These are phyloP conservation scores for Myotis pilosus DNA, from an alignment of 2,797 vertebrate species.

Conservation along the genomic window DNA sequence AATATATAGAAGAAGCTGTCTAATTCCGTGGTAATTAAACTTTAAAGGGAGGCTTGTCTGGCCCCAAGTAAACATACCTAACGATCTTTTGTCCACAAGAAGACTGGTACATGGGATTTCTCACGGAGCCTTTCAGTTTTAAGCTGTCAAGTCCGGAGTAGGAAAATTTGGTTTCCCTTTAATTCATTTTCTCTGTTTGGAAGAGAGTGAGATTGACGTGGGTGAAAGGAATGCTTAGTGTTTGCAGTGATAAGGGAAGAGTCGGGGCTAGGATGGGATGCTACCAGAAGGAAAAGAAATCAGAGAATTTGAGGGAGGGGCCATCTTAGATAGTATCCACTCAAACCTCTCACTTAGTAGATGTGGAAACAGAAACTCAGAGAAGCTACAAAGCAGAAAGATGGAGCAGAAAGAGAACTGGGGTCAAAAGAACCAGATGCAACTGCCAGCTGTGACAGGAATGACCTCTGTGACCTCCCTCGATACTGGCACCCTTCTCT, in stretches of 20 bases:
- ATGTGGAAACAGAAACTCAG: not conserved
- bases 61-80: conserved; percentile 62
- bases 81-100: conserved; percentile 57
- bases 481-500: too few relatives aligned
- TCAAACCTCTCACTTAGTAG: not conserved
- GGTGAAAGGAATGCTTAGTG: not conserved
- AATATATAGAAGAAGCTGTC: conserved; percentile 67
- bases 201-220: not conserved
- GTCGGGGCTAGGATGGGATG: not conserved
- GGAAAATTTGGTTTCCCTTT: conserved; percentile 22
- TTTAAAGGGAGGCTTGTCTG: conserved; percentile 70
- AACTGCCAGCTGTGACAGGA: not conserved
- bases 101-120: conserved; percentile 37
- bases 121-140: conserved; percentile 38
- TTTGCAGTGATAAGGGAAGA: not conserved
- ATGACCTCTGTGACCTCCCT: not conserved
- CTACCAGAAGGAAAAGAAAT: not conserved
- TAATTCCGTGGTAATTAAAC: conserved; percentile 77
- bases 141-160: conserved; percentile 8
- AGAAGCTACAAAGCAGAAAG: not conserved
- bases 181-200: not conserved
- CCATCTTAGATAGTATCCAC: not conserved
- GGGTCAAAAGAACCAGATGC: not conserved
- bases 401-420: not conserved
- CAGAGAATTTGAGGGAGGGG: not conserved